Evolutionary conservation across 2,888 invertebrate genomes (phyloP).

Genomic region (Archips crataeganus): DNA sequence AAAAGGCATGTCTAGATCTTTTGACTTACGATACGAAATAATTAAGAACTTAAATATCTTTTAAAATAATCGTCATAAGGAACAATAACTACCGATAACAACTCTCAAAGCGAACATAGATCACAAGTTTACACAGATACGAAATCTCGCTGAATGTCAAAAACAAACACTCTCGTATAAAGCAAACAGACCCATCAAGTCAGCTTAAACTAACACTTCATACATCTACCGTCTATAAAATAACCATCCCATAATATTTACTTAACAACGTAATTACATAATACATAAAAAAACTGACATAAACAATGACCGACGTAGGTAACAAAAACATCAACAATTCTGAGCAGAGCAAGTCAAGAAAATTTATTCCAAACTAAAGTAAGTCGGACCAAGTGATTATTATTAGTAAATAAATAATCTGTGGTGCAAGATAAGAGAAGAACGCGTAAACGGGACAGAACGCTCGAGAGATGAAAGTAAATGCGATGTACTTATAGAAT

Average conservation of each 20-base stretch:
- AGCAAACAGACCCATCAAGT: not conserved
- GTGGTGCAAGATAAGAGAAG: slow-evolving; percentile 25
- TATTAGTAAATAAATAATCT: slow-evolving; percentile 22
- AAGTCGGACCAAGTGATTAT: slow-evolving; percentile 28
- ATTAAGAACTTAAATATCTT: too few relatives aligned
- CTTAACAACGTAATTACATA: slow-evolving; percentile 12
- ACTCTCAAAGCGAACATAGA: not conserved
- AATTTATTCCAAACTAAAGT: slow-evolving; percentile 18
- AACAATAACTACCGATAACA: not conserved
- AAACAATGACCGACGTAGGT: not conserved
- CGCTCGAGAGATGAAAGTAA: not conserved
- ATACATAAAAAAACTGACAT: slow-evolving; percentile 1
- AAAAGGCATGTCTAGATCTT: too few relatives aligned
- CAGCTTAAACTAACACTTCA: slow-evolving; percentile 17
- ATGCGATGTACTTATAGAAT: not conserved
- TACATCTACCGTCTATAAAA: slow-evolving; percentile 17
- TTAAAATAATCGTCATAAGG: too few relatives aligned
- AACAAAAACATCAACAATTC: slow-evolving; percentile 2
- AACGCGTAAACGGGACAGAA: slow-evolving; percentile 15
- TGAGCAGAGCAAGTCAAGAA: not conserved
- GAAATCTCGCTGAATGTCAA: not conserved
- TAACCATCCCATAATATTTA: slow-evolving; percentile 2
- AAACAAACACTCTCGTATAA: slow-evolving; percentile 6
- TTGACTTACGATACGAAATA: too few relatives aligned
- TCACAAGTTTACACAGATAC: not conserved